These are phyloP conservation scores for Dione juno DNA, from an alignment of 2,888 invertebrate genomes.

Conservation along the genomic window DNA sequence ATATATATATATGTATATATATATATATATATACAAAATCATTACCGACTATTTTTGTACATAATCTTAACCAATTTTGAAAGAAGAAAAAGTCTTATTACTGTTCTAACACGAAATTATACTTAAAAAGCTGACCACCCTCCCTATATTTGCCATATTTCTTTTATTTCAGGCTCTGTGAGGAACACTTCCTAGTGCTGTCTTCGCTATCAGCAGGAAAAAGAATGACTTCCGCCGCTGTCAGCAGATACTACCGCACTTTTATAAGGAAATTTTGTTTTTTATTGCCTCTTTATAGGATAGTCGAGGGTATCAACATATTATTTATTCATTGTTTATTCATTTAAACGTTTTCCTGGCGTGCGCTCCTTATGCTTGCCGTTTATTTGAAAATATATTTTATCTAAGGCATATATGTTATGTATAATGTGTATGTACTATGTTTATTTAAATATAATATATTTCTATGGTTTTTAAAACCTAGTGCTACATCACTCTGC, in stretches of 20 bases:
- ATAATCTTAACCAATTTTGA: background rate
- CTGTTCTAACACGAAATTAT: constrained; percentile 19
- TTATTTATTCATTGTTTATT: constrained; percentile 32
- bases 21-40: too few species aligned
- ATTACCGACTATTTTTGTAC: too few species aligned
- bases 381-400: background rate
- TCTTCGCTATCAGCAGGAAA: constrained; percentile 73
- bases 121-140: constrained; percentile 49
- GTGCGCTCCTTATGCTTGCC: background rate
- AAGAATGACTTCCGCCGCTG: constrained; percentile 76
- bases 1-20: too few species aligned
- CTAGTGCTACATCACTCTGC: too few species aligned
- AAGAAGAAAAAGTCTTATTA: background rate
- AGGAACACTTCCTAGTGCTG: constrained; percentile 70
- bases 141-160: constrained; percentile 63
- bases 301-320: constrained; percentile 32
- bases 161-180: constrained; percentile 62
- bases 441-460: background rate
- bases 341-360: constrained; percentile 7
- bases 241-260: constrained; percentile 58
- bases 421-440: background rate
- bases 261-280: constrained; percentile 57
- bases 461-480: too few species aligned
- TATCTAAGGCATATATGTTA: background rate
- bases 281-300: constrained; percentile 45